Evolutionary conservation across 2,888 invertebrate genomes (phyloP).

Genomic region (Pelosia muscerda): DNA sequence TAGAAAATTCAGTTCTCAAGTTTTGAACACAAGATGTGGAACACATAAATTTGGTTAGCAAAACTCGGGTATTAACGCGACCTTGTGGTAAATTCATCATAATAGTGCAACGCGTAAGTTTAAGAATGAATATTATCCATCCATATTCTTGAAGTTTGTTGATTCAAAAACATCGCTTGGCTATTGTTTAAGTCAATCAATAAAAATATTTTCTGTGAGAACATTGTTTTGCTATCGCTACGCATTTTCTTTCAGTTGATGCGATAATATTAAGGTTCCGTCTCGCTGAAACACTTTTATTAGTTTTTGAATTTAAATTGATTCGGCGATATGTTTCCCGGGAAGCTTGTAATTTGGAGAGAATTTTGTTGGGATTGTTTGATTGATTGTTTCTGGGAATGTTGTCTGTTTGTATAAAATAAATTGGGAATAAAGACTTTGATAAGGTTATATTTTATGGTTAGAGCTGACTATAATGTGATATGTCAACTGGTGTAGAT

Average conservation of each 20-base stretch:
- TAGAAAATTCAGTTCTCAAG: too few relatives aligned
- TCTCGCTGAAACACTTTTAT: constrained; percentile 56
- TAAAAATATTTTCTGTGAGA: neutral
- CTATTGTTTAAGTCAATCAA: neutral
- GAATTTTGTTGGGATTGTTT: constrained; percentile 20
- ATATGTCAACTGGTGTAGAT: neutral
- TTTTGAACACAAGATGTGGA: too few relatives aligned
- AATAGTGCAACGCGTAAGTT: too few relatives aligned
- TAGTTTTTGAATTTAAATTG: constrained; percentile 59
- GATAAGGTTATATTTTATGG: neutral
- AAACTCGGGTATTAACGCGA: too few relatives aligned
- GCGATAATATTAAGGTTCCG: constrained; percentile 62
- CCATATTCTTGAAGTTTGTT: too few relatives aligned
- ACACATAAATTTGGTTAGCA: too few relatives aligned
- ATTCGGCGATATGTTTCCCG: constrained; percentile 53
- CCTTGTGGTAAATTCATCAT: too few relatives aligned
- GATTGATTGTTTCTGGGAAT: constrained; percentile 14
- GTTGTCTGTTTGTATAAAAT: constrained; percentile 5
- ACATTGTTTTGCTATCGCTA: constrained; percentile 48
- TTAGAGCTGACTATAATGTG: neutral
- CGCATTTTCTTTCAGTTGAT: constrained; percentile 58
- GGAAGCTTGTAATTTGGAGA: constrained; percentile 24
- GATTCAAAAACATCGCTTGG: neutral
- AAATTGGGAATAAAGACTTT: neutral
- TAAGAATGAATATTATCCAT: too few relatives aligned